A percentile compares a stretch with the other conserved stretches of the same genome.
Conservation (phyloP, 2,888 invertebrate genomes). For the Tipula confusa region DNA sequence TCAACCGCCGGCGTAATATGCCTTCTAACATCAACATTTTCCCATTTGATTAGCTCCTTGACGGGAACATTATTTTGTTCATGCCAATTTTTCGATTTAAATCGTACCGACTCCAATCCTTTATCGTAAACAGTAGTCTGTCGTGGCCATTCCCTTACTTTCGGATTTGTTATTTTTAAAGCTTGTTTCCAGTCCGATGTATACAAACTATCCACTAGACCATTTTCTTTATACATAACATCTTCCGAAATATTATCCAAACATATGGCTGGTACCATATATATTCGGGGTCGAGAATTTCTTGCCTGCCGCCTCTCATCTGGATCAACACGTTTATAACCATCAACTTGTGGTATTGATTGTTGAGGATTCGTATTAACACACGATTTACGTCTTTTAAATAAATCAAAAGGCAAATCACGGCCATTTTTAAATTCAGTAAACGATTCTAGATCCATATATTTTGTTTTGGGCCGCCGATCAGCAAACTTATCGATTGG, state of each 20-base stretch:
- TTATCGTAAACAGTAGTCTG: background rate
- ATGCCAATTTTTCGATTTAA: background rate
- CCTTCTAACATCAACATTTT: conserved; percentile 31
- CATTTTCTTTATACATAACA: conserved; percentile 30
- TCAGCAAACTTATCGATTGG: background rate
- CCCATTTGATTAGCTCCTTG: conserved; percentile 35
- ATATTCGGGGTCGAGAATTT: conserved; percentile 34
- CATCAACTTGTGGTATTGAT: conserved; percentile 33
- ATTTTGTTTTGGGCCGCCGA: conserved; percentile 32
- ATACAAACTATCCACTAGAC: conserved; percentile 37
- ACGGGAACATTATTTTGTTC: background rate
- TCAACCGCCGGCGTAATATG: background rate
- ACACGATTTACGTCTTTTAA: conserved; percentile 35
- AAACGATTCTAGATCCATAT: conserved; percentile 37
- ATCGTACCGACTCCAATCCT: background rate
- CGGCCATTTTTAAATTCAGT: conserved; percentile 34
- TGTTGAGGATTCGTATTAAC: conserved; percentile 35
- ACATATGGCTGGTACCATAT: conserved; percentile 37
- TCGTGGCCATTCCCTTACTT: conserved; percentile 20
- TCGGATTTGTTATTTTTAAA: conserved; percentile 28
- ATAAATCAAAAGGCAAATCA: conserved; percentile 37
- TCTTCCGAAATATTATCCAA: conserved; percentile 37
- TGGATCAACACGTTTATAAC: conserved; percentile 35
- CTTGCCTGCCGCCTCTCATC: conserved; percentile 35
- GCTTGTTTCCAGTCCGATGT: conserved; percentile 38